A percentile compares a stretch with the other conserved stretches of the same genome.
Conservation (phyloP, 2,797 vertebrate genomes). For the Sebastolobus alascanus region DNA sequence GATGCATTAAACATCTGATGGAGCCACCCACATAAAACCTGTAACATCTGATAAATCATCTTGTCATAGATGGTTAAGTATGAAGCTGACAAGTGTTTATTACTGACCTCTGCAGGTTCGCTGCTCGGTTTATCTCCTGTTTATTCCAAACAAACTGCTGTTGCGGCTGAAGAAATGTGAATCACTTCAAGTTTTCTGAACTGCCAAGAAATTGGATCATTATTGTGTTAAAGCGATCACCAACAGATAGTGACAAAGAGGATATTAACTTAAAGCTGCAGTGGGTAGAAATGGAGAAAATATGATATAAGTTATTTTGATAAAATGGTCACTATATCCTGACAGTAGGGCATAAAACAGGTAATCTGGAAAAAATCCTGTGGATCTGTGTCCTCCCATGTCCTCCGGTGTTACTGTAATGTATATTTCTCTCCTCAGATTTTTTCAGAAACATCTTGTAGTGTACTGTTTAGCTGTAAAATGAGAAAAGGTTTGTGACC, state of each 20-base stretch:
- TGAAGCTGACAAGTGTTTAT: not conserved
- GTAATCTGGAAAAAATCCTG: no score
- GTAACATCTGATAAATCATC: constrained; percentile 13
- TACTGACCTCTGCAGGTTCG: constrained; percentile 1
- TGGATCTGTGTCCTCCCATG: no score
- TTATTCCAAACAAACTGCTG: not conserved
- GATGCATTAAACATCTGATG: constrained; percentile 47
- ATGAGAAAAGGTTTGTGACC: no score
- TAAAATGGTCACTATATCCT: no score
- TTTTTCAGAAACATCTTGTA: no score
- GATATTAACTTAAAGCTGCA: not conserved
- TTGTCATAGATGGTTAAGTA: not conserved
- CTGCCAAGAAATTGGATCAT: not conserved
- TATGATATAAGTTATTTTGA: no score
- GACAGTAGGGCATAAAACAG: no score
- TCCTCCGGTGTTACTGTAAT: no score
- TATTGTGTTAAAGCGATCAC: not conserved
- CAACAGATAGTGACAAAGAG: not conserved
- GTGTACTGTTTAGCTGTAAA: no score
- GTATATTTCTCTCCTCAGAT: no score
- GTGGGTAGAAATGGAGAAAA: no score
- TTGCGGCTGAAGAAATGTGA: not conserved
- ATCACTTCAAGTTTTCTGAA: not conserved
- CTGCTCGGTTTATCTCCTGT: not conserved
- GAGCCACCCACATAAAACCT: constrained; percentile 34